Conservation (phyloP, 2,797 vertebrate species). For the Remorina albescens region DNA sequence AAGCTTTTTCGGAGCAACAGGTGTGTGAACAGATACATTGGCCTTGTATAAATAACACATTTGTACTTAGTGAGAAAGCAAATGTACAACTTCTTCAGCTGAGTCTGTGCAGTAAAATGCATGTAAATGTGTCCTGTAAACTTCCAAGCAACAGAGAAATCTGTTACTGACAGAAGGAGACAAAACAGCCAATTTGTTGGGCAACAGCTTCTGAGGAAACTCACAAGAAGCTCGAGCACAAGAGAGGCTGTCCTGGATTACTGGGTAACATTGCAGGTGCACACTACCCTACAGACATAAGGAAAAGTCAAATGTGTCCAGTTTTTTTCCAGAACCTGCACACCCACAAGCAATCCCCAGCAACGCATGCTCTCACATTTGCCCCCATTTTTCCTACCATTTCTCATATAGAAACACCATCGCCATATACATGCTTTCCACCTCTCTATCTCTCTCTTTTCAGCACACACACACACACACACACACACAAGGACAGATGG, state of each 20-base stretch:
- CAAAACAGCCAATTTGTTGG: slow-evolving; percentile 58
- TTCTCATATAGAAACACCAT: slow-evolving; percentile 29
- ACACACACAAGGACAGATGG: slow-evolving; percentile 74
- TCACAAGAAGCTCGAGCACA: slow-evolving; percentile 30
- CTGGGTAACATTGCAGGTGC: slow-evolving; percentile 17
- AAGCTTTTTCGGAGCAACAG: no score
- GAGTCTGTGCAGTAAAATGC: slow-evolving; percentile 34
- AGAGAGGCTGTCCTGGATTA: slow-evolving; percentile 29
- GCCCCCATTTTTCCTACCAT: slow-evolving; percentile 23
- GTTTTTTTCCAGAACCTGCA: slow-evolving; percentile 28
- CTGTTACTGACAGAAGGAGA: slow-evolving; percentile 41
- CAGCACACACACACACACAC: slow-evolving; percentile 17
- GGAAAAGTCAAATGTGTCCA: slow-evolving; percentile 16
- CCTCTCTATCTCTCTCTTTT: neutral
- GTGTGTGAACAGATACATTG: neutral
- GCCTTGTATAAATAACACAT: neutral
- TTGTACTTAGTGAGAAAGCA: neutral
- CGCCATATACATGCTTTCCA: slow-evolving; percentile 18
- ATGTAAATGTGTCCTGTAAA: slow-evolving; percentile 32
- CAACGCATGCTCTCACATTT: slow-evolving; percentile 11
- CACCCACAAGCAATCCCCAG: slow-evolving; percentile 6
- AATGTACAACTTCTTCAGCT: neutral
- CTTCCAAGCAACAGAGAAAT: slow-evolving; percentile 56
- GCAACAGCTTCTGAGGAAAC: slow-evolving; percentile 42
- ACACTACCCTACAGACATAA: neutral